Evolutionary conservation across 2,888 invertebrate genomes (phyloP).

Genomic region (Pseudoips prasinana): DNA sequence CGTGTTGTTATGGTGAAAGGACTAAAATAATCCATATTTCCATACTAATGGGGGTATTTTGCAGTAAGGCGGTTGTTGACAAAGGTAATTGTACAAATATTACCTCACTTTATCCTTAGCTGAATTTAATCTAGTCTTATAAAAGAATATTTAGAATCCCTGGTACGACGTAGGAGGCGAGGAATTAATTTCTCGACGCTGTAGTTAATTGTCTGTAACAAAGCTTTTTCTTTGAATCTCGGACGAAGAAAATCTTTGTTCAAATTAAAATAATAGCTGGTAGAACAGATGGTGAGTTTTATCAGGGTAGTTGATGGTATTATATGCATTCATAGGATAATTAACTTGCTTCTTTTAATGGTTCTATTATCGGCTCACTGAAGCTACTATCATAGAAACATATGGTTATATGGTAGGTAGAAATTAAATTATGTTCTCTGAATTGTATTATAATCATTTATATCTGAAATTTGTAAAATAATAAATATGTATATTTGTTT

Average conservation of each 20-base stretch:
- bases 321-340: conserved; percentile 19
- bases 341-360: conserved; percentile 9
- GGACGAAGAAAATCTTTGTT: conserved; percentile 46
- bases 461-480: no score
- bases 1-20: no score
- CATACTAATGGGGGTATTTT: no score
- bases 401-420: no score
- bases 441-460: no score
- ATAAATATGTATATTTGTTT: no score
- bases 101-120: conserved; percentile 10
- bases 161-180: conserved; percentile 28
- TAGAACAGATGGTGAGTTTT: conserved; percentile 42
- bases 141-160: conserved; percentile 30
- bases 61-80: no score
- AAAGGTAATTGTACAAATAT: no score
- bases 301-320: conserved; percentile 25
- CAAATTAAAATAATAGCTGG: conserved; percentile 53
- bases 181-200: conserved; percentile 57
- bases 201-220: conserved; percentile 66
- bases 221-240: conserved; percentile 56
- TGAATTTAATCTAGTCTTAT: conserved; percentile 21
- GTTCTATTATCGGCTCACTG: conserved; percentile 5
- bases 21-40: no score
- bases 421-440: no score
- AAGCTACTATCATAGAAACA: no score